phyloP scores from a whole-genome alignment of 2,888 invertebrate genomes.

The Acanthoscelides obtectus region DNA sequence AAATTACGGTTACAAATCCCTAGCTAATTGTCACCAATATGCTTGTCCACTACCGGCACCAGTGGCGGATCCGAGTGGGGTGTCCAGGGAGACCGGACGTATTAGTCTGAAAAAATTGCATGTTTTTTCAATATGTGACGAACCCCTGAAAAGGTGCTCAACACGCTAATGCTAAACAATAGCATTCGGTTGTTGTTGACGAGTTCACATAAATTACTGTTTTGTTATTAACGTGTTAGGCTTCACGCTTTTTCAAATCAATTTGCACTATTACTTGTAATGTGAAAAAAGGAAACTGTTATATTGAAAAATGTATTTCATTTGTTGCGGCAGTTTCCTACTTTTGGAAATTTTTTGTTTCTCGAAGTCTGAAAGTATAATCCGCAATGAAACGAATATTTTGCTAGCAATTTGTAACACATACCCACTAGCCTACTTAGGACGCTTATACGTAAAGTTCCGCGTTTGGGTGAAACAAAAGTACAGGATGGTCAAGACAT shows the following conservation, averaged over 20 bases:
- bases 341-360: neutral
- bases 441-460: constrained; percentile 5
- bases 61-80: no score
- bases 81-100: no score
- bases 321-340: neutral
- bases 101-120: no score
- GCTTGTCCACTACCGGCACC: no score
- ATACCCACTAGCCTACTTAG: constrained; percentile 26
- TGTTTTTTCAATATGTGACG: no score
- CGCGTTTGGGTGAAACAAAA: neutral
- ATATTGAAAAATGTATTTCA: neutral
- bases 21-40: no score
- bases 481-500: neutral
- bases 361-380: neutral
- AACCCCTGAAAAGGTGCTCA: neutral
- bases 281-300: neutral
- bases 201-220: neutral
- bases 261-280: neutral
- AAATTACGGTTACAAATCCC: no score
- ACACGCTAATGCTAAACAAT: neutral
- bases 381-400: neutral
- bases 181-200: neutral
- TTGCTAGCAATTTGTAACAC: constrained; percentile 21
- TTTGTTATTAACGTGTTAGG: neutral
- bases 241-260: neutral